Conservation (phyloP, 2,797 vertebrate genomes). For the Hyperoplus immaculatus region DNA sequence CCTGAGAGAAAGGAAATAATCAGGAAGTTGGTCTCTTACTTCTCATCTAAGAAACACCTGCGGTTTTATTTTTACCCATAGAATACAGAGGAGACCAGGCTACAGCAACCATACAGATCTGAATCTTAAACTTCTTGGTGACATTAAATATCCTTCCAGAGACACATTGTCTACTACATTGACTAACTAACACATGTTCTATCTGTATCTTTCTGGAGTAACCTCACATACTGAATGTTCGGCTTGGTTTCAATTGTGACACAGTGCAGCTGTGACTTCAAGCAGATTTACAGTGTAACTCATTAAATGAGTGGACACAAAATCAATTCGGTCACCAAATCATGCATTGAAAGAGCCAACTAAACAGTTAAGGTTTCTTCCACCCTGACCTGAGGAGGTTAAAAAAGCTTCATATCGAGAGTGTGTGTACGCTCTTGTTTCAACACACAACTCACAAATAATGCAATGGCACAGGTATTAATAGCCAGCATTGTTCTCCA, state of each 20-base stretch:
- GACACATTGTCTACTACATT: background rate
- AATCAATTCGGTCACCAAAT: slow-evolving; percentile 39
- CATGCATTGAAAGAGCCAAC: slow-evolving; percentile 40
- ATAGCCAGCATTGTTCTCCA: background rate
- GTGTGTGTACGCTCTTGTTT: slow-evolving; percentile 16
- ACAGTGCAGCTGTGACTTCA: slow-evolving; percentile 29
- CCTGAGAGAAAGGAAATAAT: slow-evolving; percentile 68
- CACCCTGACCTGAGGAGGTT: slow-evolving; percentile 32
- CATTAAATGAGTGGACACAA: slow-evolving; percentile 47
- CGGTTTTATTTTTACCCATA: slow-evolving; percentile 40
- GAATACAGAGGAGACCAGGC: background rate
- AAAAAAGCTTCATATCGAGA: slow-evolving; percentile 35
- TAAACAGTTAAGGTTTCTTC: slow-evolving; percentile 40
- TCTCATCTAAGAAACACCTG: slow-evolving; percentile 65
- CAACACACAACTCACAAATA: slow-evolving; percentile 6
- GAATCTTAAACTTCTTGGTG: background rate
- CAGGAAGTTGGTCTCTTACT: slow-evolving; percentile 66
- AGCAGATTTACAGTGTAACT: slow-evolving; percentile 32
- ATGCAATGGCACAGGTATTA: background rate
- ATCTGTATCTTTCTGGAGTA: background rate
- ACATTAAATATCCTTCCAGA: background rate
- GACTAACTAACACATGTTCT: background rate
- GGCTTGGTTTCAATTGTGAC: slow-evolving; percentile 8
- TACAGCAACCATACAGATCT: background rate
- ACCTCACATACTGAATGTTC: background rate